Percentiles rank a stretch among this genome's conserved stretches.
phyloP scores from a whole-genome alignment of 2,113 vertebrate species.

The Lycocorax pyrrhopterus region DNA sequence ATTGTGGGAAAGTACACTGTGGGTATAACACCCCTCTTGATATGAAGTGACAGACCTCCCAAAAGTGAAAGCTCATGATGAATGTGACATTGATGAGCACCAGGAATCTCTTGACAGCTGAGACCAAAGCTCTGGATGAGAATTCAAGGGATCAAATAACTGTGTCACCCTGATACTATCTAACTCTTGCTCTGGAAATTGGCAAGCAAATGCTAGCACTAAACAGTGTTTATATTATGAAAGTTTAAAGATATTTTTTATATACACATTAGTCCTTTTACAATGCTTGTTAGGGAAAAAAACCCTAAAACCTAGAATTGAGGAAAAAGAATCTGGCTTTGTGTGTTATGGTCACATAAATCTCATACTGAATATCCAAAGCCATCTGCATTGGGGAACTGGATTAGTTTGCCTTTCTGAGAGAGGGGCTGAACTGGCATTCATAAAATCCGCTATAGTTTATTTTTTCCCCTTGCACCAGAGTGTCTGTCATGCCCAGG shows the following conservation, averaged over 20 bases:
- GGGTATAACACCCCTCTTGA: not conserved
- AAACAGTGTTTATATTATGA: not conserved
- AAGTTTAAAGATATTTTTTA: not conserved
- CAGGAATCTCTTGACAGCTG: not conserved
- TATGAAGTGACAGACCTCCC: not conserved
- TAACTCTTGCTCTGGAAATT: constrained; percentile 40
- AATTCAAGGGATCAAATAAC: not conserved
- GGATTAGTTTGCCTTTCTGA: not conserved
- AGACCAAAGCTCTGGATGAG: not conserved
- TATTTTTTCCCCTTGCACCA: not conserved
- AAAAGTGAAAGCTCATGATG: not conserved
- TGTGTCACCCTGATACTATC: constrained; percentile 12
- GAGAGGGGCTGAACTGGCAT: not conserved
- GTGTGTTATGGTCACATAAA: not conserved
- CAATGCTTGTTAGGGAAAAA: not conserved
- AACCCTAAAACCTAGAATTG: not conserved
- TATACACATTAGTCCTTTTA: constrained; percentile 15
- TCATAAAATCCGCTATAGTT: not conserved
- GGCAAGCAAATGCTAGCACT: constrained; percentile 28
- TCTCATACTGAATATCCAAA: not conserved
- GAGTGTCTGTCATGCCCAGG: not conserved
- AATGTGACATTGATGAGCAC: not conserved
- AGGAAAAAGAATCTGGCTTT: not conserved
- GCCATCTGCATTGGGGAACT: not conserved
- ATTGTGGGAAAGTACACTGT: not conserved